Base-by-base conservation (phyloP, 2,797 vertebrate species). In the Molossus molossus region DNA sequence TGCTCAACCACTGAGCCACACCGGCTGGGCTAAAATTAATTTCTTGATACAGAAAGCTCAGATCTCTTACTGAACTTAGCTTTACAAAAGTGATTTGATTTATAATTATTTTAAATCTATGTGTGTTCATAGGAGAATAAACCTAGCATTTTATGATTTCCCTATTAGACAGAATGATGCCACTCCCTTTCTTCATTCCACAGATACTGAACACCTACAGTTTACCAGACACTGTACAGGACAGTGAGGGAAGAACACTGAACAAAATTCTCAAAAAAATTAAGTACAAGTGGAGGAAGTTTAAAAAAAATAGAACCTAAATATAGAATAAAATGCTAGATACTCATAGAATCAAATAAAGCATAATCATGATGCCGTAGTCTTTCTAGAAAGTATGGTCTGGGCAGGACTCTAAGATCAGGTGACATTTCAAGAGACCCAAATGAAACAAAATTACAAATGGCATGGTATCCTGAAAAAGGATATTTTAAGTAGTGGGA, bases 401-500 rank as follows among this genome's bases (percentile, higher is more conserved):
- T 85, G 57, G 18, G 50, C 12, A 53, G 60, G 25, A 37, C 6
- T 90, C 6, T 87, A 33, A 53, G 45, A 29, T 48, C 87, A 84
- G 27, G 3, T 89, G 33, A 62, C 29, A 65, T 58, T 84, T 96
- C 55, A 76, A 93, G 11, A 96, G 5, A 40, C 2, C 9, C n/a
- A 73, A 76, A 89, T 40, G 29, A 89, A 87, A 40, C 37, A 95
- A 77, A 62, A 55, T 80, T 55, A 91, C 25, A 93, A 96, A 90
- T 65, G 11, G 2, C 53, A 93, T 53, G 6, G 4, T 8, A 80
- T 67, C 7, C 50, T 83, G 18, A 58, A 76, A 87, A 67, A 33
- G 64, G n/a, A 10, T 9, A 48, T 62, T 80, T 37, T 40, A 73
- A 33, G 58, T 90, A 23, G 6, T 55, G 48, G 15, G 29, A 83